Base-by-base conservation (phyloP, 2,888 invertebrate genomes). In the Dryadula phaetusa region DNA sequence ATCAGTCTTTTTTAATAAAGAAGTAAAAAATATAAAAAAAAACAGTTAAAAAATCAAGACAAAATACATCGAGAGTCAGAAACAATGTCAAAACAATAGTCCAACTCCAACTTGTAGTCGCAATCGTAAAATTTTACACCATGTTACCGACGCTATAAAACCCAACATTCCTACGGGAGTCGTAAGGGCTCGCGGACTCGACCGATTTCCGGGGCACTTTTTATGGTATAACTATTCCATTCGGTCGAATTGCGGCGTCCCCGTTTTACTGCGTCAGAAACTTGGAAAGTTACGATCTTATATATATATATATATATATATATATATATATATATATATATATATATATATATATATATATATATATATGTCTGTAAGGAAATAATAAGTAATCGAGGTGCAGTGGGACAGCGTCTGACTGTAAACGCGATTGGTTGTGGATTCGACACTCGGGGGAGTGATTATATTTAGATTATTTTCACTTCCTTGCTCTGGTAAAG, bases 201-300 rank as follows among this genome's bases (percentile, higher is more conserved):
- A 32, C 32, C 67, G 62, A 49, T 64, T 77, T 72, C 70, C 75
- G 70, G 67, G 66, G 56, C 56, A 67, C 64, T 76, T 80, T 81
- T 82, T 82, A 82, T 78, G 77, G 69, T 71, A 63, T 73, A 80
- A 77, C 78, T 78, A 79, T 79, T 49, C 18, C 49, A 16, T 49
- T 75, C 72, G 74, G 66, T 70, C 25, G 64, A 56, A 56, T 40
- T 63, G 28, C 64, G 42, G 46, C n/a, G 12, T 64, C 64, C n/a
- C 46, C 56, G 37, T 64, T 64, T 64, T 64, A 64, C 22, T 56
- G 22, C 40, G 56, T 56, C 32, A 25, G 22, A n/a, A 56, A 56
- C 37, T 56, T 40, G 14, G 54, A 22, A 40, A 56, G 61, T 61
- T 61, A 46, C 44, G 25, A 60, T n/a, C n/a, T n/a, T n/a, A n/a